These are phyloP conservation scores for Geococcyx californianus DNA, from an alignment of 2,113 vertebrate species.

Conservation along the genomic window DNA sequence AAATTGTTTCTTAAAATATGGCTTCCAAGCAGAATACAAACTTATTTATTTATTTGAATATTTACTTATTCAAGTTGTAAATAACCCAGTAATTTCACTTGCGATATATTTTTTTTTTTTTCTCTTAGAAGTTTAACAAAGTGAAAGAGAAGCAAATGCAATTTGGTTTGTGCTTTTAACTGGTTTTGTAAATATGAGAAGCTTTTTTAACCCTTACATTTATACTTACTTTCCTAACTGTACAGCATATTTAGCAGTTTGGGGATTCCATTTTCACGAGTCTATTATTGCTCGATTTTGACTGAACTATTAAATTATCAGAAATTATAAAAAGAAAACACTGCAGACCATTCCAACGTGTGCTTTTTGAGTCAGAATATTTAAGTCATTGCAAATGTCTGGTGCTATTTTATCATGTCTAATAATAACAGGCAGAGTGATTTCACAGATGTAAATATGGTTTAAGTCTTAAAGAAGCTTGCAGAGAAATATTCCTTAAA, in stretches of 20 bases:
- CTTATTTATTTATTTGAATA: background rate
- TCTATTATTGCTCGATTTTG: background rate
- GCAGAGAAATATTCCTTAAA: background rate
- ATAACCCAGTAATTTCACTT: background rate
- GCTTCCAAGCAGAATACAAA: background rate
- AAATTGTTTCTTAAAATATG: background rate
- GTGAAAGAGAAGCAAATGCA: background rate
- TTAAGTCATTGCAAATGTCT: constrained; percentile 25
- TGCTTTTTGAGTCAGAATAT: background rate
- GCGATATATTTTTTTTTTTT: background rate
- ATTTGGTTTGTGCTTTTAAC: background rate
- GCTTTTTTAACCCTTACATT: background rate
- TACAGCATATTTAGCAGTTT: background rate
- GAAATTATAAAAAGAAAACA: constrained; percentile 29
- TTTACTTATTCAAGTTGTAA: background rate
- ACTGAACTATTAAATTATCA: background rate
- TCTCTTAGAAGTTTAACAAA: background rate
- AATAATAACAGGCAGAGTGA: constrained; percentile 49
- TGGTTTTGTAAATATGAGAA: background rate
- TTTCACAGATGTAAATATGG: constrained; percentile 16
- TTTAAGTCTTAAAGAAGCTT: background rate
- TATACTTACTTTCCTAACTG: background rate
- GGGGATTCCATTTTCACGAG: background rate
- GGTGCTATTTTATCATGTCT: constrained; percentile 11
- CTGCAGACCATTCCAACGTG: background rate